Percentiles rank a stretch among this genome's conserved stretches.
phyloP scores from a whole-genome alignment of 2,888 invertebrate genomes.

The Caenorhabditis angaria region DNA sequence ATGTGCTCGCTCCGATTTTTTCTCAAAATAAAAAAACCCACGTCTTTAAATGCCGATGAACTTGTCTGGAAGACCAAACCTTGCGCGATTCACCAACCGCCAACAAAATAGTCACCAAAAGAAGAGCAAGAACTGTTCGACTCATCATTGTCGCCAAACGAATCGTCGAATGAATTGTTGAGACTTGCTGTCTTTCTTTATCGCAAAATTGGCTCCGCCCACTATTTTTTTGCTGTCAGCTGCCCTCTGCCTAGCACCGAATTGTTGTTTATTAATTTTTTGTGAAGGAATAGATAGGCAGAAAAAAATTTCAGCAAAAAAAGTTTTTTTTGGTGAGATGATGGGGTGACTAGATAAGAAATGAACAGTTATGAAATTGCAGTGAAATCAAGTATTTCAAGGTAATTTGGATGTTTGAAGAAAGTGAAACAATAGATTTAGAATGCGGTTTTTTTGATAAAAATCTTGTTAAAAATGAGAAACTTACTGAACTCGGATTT shows the following conservation, averaged over 20 bases:
- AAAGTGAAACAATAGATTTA: no score
- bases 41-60: neutral
- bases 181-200: neutral
- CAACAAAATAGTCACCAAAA: neutral
- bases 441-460: no score
- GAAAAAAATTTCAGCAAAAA: no score
- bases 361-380: neutral
- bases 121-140: neutral
- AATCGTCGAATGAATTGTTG: neutral
- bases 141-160: neutral
- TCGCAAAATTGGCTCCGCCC: neutral
- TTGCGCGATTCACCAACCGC: neutral
- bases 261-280: neutral
- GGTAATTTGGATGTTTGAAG: neutral
- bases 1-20: no score
- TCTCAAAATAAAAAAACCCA: neutral
- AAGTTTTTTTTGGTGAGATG: neutral
- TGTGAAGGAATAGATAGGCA: no score
- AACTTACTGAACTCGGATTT: no score
- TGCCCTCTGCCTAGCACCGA: neutral
- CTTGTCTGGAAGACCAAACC: neutral
- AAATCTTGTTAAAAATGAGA: no score
- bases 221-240: neutral
- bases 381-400: no score
- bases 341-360: conserved; percentile 1